Evolutionary conservation across 1,140 invertebrate genomes (phyloP), one percentile per base, ranked within the genome.

Genomic region (Leptinotarsa lineolata): DNA sequence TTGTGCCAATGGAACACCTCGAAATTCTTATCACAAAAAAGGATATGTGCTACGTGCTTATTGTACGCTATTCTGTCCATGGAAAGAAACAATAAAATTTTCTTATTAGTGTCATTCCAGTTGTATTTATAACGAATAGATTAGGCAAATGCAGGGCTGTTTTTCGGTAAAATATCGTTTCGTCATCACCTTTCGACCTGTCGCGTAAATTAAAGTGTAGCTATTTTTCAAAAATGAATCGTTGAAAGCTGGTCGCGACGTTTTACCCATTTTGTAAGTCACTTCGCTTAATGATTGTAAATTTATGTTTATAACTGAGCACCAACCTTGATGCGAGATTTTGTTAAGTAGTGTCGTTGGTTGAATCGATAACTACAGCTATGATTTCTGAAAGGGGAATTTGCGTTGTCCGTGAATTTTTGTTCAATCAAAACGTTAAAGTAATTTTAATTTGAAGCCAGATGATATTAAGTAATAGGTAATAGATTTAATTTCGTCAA

Each of bases 31-130:
- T 58, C 44, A 70, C 64, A 68, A 39, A 44, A 30, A 44, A 46
- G 44, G 44, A 66, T 68, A 68, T 67, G 64, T 77, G 71, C 63
- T 66, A 66, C 48, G 66, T 73, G 73, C 76, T 70, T 72, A 69
- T 21, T 74, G 59, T 65, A 74, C 65, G 72, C 30, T 61, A 65
- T 72, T 72, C 60, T 67, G 68, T 72, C 69, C 73, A 70, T 71
- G 59, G 63, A 75, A 68, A 77, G 68, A 76, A 82, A 76, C 76
- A 81, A 78, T 79, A 79, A 79, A 72, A 79, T 68, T 72, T 70
- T 80, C 75, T 80, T 78, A 78, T 77, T 82, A 81, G 78, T 82
- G 81, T 81, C 80, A 82, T 82, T 82, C 81, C 81, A 81, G 75
- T 80, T 80, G 74, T 82, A 81, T 77, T 79, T 80, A 76, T 80